These are phyloP conservation scores for Dissostichus mawsoni DNA, from an alignment of 2,113 vertebrate genomes.

Conservation along the genomic window DNA sequence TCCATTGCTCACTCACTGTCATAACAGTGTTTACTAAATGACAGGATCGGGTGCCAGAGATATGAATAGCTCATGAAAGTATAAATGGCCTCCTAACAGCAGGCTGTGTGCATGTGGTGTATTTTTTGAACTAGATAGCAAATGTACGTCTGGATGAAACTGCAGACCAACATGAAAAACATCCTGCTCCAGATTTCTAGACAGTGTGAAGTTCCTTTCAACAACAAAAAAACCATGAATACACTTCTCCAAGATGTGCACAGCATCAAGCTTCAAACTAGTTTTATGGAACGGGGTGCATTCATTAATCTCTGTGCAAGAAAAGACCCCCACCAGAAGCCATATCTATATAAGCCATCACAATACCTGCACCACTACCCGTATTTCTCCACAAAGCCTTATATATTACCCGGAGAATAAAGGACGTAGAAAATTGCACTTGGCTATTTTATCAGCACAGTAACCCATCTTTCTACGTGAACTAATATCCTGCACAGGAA, in stretches of 20 bases:
- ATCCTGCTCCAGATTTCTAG: constrained; percentile 33
- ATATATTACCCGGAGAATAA: constrained; percentile 17
- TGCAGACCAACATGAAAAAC: constrained; percentile 51
- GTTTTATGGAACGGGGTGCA: constrained; percentile 14
- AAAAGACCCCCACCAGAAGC: constrained; percentile 17
- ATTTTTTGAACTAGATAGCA: constrained; percentile 68
- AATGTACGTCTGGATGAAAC: constrained; percentile 60
- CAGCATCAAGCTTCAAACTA: constrained; percentile 14
- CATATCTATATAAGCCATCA: constrained; percentile 42
- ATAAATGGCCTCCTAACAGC: constrained; percentile 71
- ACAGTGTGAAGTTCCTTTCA: constrained; percentile 9
- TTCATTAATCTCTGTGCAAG: constrained; percentile 41
- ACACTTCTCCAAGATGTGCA: constrained; percentile 17
- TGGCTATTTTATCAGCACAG: constrained; percentile 59
- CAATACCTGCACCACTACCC: neutral
- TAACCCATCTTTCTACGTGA: constrained; percentile 10
- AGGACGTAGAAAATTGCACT: constrained; percentile 43
- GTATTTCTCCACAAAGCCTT: constrained; percentile 33
- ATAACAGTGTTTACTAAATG: constrained; percentile 77
- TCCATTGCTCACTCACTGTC: constrained; percentile 50
- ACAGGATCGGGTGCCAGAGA: constrained; percentile 67
- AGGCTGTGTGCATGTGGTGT: constrained; percentile 53
- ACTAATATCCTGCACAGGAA: constrained; percentile 76
- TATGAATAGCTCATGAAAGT: constrained; percentile 76
- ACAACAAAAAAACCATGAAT: constrained; percentile 19